Evolutionary conservation across 2,113 vertebrate species (phyloP).

Genomic region (Etia nguti): DNA sequence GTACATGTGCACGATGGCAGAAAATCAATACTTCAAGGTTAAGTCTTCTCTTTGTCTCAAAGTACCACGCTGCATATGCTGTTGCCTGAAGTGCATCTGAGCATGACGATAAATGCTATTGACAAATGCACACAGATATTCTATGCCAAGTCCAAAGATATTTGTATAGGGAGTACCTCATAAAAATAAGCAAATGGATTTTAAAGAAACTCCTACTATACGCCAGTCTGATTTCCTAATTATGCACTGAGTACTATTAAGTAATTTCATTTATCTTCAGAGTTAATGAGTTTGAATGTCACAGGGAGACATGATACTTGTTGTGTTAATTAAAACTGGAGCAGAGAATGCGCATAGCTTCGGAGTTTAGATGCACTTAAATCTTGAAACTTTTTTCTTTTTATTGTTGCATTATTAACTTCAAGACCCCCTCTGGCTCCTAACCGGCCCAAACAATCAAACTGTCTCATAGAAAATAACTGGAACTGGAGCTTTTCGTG

Average conservation of each 20-base stretch:
- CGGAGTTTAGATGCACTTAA: background rate
- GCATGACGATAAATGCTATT: constrained; percentile 62
- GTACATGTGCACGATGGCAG: constrained; percentile 40
- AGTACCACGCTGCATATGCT: background rate
- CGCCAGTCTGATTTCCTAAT: background rate
- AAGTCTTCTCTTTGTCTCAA: constrained; percentile 39
- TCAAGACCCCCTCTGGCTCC: background rate
- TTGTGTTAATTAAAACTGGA: constrained; percentile 17
- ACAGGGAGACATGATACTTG: background rate
- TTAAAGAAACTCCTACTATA: background rate
- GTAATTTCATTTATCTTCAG: constrained; percentile 10
- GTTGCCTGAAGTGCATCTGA: constrained; percentile 41
- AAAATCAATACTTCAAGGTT: constrained; percentile 68
- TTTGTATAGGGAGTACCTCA: background rate
- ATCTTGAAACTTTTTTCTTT: background rate
- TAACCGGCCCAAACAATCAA: background rate
- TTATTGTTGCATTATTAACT: background rate
- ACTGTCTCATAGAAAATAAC: background rate
- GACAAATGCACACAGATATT: constrained; percentile 54
- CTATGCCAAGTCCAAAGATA: constrained; percentile 30
- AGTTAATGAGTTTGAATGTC: constrained; percentile 37
- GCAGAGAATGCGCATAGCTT: background rate
- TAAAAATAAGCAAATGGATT: background rate
- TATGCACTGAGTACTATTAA: background rate
- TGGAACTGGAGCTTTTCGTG: background rate